These are phyloP conservation scores for Notechis scutatus DNA, from an alignment of 2,113 vertebrate genomes.

Conservation along the genomic window DNA sequence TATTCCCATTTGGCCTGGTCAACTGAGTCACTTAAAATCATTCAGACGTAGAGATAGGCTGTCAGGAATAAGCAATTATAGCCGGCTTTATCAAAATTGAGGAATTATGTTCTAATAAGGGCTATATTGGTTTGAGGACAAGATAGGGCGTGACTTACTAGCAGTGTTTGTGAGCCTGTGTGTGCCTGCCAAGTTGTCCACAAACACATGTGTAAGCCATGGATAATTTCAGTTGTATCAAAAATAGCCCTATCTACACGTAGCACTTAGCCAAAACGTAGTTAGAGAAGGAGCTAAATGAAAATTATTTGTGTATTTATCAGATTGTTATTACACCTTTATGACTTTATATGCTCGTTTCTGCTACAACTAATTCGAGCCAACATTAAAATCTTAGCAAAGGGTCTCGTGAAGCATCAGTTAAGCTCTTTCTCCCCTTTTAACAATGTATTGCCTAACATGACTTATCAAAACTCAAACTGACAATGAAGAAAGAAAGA, in stretches of 20 bases:
- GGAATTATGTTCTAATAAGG: constrained; percentile 6
- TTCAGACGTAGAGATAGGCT: constrained; percentile 51
- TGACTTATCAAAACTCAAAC: not conserved
- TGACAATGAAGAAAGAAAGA: not conserved
- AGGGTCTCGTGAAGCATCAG: constrained; percentile 45
- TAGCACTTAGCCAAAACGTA: not conserved
- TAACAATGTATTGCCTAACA: not conserved
- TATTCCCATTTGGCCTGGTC: constrained; percentile 68
- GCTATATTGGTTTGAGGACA: not conserved
- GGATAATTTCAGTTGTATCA: not conserved
- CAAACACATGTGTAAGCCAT: not conserved
- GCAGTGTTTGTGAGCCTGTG: not conserved
- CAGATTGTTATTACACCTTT: not conserved
- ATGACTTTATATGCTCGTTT: not conserved
- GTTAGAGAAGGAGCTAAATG: not conserved
- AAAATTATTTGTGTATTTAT: not conserved
- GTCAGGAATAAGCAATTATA: constrained; percentile 24
- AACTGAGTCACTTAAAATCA: constrained; percentile 63
- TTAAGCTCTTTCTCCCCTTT: constrained; percentile 4
- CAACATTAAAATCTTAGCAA: constrained; percentile 40
- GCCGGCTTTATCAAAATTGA: constrained; percentile 21
- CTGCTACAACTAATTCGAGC: constrained; percentile 37
- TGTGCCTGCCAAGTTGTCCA: not conserved
- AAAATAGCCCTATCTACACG: not conserved
- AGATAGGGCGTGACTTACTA: not conserved